phyloP scores from a whole-genome alignment of 2,797 vertebrate genomes.

The Hemibagrus guttatus region DNA sequence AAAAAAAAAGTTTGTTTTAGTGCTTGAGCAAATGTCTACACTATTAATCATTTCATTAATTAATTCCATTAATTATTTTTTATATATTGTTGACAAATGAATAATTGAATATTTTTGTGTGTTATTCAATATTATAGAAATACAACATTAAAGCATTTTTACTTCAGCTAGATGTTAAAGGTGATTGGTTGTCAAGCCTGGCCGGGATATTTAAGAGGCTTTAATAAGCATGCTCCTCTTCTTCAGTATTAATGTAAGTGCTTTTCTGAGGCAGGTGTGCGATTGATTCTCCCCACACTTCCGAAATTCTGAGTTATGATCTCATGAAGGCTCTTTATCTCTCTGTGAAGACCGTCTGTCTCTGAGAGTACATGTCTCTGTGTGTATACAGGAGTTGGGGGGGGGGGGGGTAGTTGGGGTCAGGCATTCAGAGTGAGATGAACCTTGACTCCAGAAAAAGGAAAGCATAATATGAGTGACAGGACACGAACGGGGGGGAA shows the following conservation, averaged over 20 bases:
- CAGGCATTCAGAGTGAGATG: constrained; percentile 5
- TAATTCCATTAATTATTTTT: neutral
- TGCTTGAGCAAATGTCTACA: too few species aligned
- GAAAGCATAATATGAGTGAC: constrained; percentile 60
- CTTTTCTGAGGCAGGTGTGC: constrained; percentile 1
- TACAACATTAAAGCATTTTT: neutral
- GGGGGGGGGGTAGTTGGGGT: neutral
- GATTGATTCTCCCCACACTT: constrained; percentile 8
- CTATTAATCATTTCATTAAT: neutral
- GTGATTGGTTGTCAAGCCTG: neutral
- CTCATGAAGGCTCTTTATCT: constrained; percentile 38
- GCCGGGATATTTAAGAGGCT: neutral
- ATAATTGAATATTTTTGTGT: neutral
- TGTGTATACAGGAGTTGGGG: neutral
- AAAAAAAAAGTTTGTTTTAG: neutral
- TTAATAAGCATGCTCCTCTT: neutral
- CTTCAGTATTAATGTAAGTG: neutral
- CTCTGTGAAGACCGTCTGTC: neutral
- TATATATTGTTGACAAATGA: neutral
- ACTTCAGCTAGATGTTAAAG: neutral
- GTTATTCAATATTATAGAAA: neutral
- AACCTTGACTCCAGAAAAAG: constrained; percentile 56
- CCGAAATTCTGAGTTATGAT: constrained; percentile 30
- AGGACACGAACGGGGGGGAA: constrained; percentile 50
- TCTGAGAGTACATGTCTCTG: constrained; percentile 8